Conservation (phyloP, 1,140 invertebrate genomes). For the Aphaenogaster floridana region DNA sequence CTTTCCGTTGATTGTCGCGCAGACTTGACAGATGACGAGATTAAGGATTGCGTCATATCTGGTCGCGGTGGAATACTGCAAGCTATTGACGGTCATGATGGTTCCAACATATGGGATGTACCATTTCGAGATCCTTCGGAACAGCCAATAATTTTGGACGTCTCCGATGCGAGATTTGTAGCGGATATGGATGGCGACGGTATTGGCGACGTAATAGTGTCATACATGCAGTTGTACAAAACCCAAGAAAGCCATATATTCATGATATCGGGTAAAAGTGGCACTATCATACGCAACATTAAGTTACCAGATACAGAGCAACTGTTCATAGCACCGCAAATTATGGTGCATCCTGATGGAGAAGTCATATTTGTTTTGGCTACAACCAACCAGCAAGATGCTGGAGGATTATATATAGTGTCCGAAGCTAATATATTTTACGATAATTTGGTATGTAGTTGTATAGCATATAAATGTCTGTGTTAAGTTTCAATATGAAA, state of each 20-base stretch:
- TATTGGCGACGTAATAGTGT: constrained; percentile 91
- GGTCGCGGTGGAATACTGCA: constrained; percentile 92
- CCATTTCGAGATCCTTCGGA: constrained; percentile 78
- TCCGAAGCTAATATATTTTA: constrained; percentile 88
- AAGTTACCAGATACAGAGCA: constrained; percentile 90
- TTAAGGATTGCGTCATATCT: constrained; percentile 91
- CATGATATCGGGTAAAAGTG: constrained; percentile 91
- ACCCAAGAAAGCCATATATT: constrained; percentile 89
- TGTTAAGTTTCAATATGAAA: background rate
- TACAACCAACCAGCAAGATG: constrained; percentile 92
- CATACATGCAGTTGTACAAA: constrained; percentile 88
- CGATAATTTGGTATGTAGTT: constrained; percentile 87
- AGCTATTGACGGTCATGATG: constrained; percentile 90
- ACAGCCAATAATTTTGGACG: constrained; percentile 85
- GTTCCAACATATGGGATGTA: constrained; percentile 91
- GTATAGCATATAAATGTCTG: background rate
- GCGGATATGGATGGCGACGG: constrained; percentile 92
- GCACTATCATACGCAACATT: constrained; percentile 89
- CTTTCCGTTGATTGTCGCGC: constrained; percentile 92
- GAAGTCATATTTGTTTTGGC: constrained; percentile 90
- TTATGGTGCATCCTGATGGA: constrained; percentile 88
- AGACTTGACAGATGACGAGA: constrained; percentile 91
- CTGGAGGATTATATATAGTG: constrained; percentile 91
- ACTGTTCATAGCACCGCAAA: constrained; percentile 91
- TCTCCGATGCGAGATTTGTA: constrained; percentile 91